Base-by-base conservation (phyloP, 2,797 vertebrate genomes). In the Dermochelys coriacea region DNA sequence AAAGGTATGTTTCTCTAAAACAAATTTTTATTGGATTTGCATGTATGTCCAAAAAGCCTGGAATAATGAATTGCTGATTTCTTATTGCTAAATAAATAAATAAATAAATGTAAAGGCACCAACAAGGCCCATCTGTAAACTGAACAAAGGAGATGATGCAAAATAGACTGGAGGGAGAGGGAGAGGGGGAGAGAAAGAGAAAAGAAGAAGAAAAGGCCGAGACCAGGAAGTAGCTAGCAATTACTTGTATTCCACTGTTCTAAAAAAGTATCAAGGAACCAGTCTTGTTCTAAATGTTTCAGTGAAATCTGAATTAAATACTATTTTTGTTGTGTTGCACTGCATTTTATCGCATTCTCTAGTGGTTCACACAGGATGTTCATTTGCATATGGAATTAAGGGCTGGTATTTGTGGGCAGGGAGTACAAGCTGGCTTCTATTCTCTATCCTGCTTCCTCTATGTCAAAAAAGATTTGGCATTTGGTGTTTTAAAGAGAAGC, bases 321-420 rank as follows among this genome's bases (percentile, higher is more conserved):
- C n/a, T 74, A 45, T 5, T 52, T 87, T 14, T 21, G 25, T 3
- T 34, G 15, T n/a, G 31, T 77, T 31, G 45, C 25, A 77, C 74
- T 77, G 34, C 5, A 23, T 52, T 84, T 50, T 25, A 71, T 4
- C 52, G 6, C 27, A 45, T 16, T 6, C 34, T 8, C 54, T 41
- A 41, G 80, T 45, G 11, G 16, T 49, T 47, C 54, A 82, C 27
- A 49, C 8, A 12, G 27, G 80, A 45, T 55, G 52, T 91, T 3
- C 23, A 2, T 6, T 54, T 23, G 45, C 54, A 54, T 31, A 74
- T 4, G 64, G 23, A 68, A 37, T 5, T 86, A 81, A 31, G 57
- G 0, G 25, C 2, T 16, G 5, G 1, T 2, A 82, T 82, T 3
- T 34, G n/a, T 47, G 84, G 71, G 0, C 1, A 64, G 47, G 37